Evolutionary conservation across 2,888 invertebrate genomes (phyloP).

Genomic region (Pheosia gnoma): DNA sequence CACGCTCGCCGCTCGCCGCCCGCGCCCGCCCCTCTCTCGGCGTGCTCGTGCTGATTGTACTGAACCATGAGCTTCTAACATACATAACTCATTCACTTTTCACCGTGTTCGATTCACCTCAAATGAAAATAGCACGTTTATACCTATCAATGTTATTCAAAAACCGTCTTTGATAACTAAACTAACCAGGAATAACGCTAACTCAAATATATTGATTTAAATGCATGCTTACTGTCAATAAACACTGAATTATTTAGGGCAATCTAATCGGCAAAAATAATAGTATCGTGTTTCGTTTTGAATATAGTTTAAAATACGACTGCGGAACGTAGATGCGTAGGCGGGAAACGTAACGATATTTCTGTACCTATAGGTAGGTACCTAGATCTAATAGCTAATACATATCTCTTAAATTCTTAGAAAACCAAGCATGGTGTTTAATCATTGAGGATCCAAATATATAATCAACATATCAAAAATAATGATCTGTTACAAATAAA

Average conservation of each 20-base stretch:
- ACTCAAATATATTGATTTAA: conserved; percentile 4
- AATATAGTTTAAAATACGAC: neutral
- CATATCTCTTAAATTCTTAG: no score
- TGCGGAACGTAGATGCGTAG: no score
- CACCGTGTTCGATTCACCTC: conserved; percentile 7
- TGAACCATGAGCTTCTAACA: conserved; percentile 48
- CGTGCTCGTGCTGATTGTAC: conserved; percentile 46
- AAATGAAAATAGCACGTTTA: neutral
- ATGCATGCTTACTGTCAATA: conserved; percentile 34
- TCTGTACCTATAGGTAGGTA: no score
- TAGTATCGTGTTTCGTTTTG: neutral
- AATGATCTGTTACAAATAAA: no score
- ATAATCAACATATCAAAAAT: no score
- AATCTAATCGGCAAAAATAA: neutral
- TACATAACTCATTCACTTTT: conserved; percentile 19
- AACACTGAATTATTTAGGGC: neutral
- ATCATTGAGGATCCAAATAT: no score
- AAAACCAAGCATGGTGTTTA: no score
- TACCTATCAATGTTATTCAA: conserved; percentile 1
- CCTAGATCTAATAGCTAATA: no score
- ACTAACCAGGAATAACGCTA: neutral
- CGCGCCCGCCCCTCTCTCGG: conserved; percentile 46
- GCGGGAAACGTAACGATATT: no score
- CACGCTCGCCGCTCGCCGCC: conserved; percentile 30
- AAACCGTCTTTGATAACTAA: no score